A percentile compares a stretch with the other conserved stretches of the same genome.
Conservation (phyloP, 2,888 invertebrate species). For the Aethes cnicana region DNA sequence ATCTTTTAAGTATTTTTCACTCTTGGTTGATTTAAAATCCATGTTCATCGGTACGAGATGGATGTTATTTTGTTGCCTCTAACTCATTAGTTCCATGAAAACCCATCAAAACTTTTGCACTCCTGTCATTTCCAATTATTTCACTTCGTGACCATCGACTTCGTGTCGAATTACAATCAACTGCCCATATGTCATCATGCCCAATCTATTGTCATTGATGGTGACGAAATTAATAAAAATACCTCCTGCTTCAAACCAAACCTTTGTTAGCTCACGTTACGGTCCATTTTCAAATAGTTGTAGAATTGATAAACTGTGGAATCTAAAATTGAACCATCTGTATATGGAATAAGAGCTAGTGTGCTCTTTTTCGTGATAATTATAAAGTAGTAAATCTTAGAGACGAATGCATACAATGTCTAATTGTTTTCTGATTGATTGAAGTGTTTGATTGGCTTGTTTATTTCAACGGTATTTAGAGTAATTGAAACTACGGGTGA, state of each 20-base stretch:
- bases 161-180: conserved; percentile 41
- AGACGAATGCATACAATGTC: conserved; percentile 7
- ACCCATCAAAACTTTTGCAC: not conserved
- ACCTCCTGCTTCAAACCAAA: conserved; percentile 7
- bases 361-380: no score
- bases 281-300: conserved; percentile 12
- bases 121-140: not conserved
- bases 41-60: no score
- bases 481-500: not conserved
- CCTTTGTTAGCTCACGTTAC: not conserved
- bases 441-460: conserved; percentile 2
- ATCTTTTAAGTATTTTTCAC: no score
- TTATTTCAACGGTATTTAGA: not conserved
- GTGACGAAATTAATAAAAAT: conserved; percentile 35
- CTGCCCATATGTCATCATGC: conserved; percentile 25
- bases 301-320: not conserved
- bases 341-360: not conserved
- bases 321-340: not conserved
- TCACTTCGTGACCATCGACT: conserved; percentile 7
- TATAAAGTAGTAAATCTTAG: not conserved
- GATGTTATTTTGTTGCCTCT: no score
- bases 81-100: no score
- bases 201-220: conserved; percentile 35
- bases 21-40: no score
- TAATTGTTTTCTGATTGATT: conserved; percentile 21